These are phyloP conservation scores for Vulpes ferrilata DNA, from an alignment of 2,113 vertebrate genomes.

Conservation along the genomic window DNA sequence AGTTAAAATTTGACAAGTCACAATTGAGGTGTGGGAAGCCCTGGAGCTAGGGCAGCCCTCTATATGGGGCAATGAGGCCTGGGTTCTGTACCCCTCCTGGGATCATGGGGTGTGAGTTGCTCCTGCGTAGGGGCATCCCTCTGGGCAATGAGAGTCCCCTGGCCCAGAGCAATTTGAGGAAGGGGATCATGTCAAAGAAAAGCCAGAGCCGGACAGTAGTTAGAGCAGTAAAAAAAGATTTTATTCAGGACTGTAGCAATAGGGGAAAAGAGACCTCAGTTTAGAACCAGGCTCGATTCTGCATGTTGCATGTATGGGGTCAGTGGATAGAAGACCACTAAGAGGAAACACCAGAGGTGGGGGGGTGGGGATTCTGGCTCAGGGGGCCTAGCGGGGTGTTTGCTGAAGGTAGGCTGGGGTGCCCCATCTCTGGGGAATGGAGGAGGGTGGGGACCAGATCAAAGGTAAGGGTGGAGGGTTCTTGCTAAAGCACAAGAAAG, in stretches of 20 bases:
- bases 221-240: background rate
- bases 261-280: background rate
- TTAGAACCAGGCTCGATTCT: background rate
- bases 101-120: background rate
- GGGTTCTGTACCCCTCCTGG: background rate
- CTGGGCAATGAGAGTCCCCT: background rate
- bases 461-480: background rate
- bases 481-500: background rate
- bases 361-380: background rate
- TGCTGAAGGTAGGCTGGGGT: background rate
- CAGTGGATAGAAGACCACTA: background rate
- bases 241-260: background rate
- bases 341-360: background rate
- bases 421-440: background rate
- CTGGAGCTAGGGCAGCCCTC: background rate
- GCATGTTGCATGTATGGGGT: background rate
- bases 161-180: background rate
- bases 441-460: background rate
- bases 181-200: background rate
- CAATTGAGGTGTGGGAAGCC: background rate
- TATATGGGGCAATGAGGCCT: accelerated
- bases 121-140: background rate
- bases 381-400: background rate
- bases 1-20: background rate
- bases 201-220: background rate